These are phyloP conservation scores for Melanostoma scalare DNA, from an alignment of 2,888 invertebrate species.

Conservation along the genomic window DNA sequence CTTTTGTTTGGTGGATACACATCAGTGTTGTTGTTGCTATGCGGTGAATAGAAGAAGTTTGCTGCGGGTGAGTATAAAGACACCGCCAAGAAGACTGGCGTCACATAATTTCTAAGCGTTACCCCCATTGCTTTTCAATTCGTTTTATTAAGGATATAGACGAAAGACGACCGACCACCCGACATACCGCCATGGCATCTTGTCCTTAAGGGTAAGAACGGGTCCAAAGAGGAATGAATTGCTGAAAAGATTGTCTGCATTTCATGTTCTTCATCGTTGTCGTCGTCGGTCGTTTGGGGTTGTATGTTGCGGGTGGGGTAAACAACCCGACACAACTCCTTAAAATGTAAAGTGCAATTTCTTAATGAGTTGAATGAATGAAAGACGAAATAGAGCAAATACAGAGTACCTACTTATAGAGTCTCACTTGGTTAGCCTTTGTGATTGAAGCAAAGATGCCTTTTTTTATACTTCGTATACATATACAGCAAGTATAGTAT, in stretches of 20 bases:
- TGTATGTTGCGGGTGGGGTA: slow-evolving; percentile 1
- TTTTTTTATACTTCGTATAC: background rate
- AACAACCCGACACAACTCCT: slow-evolving; percentile 14
- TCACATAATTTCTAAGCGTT: slow-evolving; percentile 62
- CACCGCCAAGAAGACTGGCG: slow-evolving; percentile 71
- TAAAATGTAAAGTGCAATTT: slow-evolving; percentile 50
- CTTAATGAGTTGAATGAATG: slow-evolving; percentile 63
- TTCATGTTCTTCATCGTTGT: slow-evolving; percentile 7
- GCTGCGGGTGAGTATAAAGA: slow-evolving; percentile 31
- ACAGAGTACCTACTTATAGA: slow-evolving; percentile 24
- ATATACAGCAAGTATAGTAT: background rate
- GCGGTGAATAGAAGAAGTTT: slow-evolving; percentile 20
- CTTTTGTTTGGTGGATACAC: background rate
- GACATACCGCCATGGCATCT: background rate
- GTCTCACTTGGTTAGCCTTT: slow-evolving; percentile 29
- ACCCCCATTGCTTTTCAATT: slow-evolving; percentile 65
- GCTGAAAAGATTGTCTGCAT: slow-evolving; percentile 37
- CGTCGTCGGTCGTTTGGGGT: background rate
- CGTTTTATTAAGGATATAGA: slow-evolving; percentile 41
- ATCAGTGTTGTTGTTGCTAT: background rate
- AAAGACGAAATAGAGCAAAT: slow-evolving; percentile 20
- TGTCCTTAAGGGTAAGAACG: slow-evolving; percentile 32
- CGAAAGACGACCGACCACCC: slow-evolving; percentile 13
- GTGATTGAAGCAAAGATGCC: background rate
- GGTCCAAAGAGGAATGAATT: slow-evolving; percentile 60